Percentiles rank a stretch among this genome's conserved stretches.
Conservation (phyloP, 2,888 invertebrate genomes). For the Erpobdella octoculata region DNA sequence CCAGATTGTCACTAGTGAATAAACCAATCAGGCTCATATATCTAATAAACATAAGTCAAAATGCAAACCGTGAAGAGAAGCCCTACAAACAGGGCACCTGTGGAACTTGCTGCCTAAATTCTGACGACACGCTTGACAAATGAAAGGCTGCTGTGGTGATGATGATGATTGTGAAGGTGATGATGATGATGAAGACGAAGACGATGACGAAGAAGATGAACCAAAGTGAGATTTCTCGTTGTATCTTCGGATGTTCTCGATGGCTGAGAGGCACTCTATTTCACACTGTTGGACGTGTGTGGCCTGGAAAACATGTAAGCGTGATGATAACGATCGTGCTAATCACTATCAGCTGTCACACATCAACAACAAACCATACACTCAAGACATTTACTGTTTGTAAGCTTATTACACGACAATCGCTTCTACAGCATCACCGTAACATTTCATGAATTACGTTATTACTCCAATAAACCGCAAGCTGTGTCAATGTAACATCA, state of each 20-base stretch:
- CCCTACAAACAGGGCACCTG: neutral
- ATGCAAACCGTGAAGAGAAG: neutral
- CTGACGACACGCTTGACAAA: neutral
- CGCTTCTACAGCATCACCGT: too few species aligned
- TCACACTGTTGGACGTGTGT: neutral
- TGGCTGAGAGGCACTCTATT: neutral
- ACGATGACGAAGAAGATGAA: too few species aligned
- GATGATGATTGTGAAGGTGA: too few species aligned
- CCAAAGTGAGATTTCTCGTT: slow-evolving; percentile 3
- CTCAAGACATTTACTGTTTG: too few species aligned
- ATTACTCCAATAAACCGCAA: too few species aligned
- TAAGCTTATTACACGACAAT: too few species aligned
- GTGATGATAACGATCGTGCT: neutral
- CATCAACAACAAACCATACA: too few species aligned
- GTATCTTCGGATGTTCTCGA: slow-evolving; percentile 9
- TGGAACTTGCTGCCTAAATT: neutral
- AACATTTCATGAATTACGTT: too few species aligned
- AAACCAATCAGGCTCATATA: neutral
- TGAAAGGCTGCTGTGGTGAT: neutral
- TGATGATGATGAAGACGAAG: too few species aligned
- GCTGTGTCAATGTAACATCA: too few species aligned
- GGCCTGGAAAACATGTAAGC: neutral
- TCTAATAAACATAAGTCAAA: neutral
- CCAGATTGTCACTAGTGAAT: neutral
- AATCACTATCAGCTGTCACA: neutral